Conservation (phyloP, 2,888 invertebrate genomes). For the Zonitis immaculata region DNA sequence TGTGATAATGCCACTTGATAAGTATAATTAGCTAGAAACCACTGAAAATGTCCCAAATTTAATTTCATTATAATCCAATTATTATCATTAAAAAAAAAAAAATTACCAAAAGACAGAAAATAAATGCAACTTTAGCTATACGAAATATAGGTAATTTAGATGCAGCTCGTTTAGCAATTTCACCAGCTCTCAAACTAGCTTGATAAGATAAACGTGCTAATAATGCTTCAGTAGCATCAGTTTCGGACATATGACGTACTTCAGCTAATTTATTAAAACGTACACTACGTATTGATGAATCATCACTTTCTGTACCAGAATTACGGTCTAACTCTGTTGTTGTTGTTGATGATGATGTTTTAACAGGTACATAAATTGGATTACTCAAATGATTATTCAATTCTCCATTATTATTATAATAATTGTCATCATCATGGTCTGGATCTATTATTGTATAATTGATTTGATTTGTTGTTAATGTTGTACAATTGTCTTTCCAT, state of each 20-base stretch:
- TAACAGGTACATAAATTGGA: constrained; percentile 87
- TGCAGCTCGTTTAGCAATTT: constrained; percentile 69
- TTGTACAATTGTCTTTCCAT: constrained; percentile 76
- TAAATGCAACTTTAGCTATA: constrained; percentile 77
- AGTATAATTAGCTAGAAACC: constrained; percentile 91
- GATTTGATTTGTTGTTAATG: constrained; percentile 44
- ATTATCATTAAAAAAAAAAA: constrained; percentile 29
- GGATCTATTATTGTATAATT: constrained; percentile 75
- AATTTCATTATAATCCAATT: neutral
- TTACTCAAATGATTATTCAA: constrained; percentile 61
- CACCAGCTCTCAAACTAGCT: constrained; percentile 80
- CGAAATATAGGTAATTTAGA: constrained; percentile 70
- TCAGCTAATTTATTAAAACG: constrained; percentile 81
- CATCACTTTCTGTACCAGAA: constrained; percentile 79
- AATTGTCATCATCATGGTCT: constrained; percentile 74
- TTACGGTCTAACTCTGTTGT: constrained; percentile 54
- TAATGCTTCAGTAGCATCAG: constrained; percentile 88
- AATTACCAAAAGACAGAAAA: constrained; percentile 80
- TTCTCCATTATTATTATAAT: constrained; percentile 70
- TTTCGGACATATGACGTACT: constrained; percentile 83
- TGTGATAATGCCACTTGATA: constrained; percentile 84
- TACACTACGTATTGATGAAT: constrained; percentile 79
- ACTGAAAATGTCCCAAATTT: constrained; percentile 59
- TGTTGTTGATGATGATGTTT: constrained; percentile 50
- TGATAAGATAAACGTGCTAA: constrained; percentile 92